Percentiles rank a stretch among this genome's conserved stretches.
phyloP scores from a whole-genome alignment of 1,140 invertebrate species.

The Papilio aristodemus region DNA sequence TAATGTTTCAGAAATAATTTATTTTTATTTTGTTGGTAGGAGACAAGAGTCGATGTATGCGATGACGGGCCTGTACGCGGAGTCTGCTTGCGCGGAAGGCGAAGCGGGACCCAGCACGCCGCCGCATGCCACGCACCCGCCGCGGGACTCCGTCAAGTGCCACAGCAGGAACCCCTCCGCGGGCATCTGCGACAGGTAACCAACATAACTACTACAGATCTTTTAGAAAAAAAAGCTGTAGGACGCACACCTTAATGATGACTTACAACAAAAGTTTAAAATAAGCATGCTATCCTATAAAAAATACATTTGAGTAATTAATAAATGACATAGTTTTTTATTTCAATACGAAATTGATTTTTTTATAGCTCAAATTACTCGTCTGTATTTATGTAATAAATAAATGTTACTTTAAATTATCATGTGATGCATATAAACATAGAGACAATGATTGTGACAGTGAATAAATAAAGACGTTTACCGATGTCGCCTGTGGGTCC shows the following conservation, averaged over 20 bases:
- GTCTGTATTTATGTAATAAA: neutral
- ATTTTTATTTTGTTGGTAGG: constrained; percentile 63
- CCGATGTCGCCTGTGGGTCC: neutral
- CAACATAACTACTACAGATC: too few species aligned
- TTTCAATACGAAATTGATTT: too few species aligned
- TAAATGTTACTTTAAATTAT: neutral
- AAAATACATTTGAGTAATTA: too few species aligned
- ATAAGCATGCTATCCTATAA: too few species aligned
- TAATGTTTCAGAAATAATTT: too few species aligned
- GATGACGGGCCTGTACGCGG: constrained; percentile 91
- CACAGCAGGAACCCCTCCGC: constrained; percentile 89
- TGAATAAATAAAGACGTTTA: constrained; percentile 8
- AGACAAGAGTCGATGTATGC: constrained; percentile 92
- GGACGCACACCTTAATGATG: too few species aligned
- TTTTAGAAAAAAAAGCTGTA: too few species aligned
- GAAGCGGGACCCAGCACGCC: constrained; percentile 64
- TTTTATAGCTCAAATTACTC: too few species aligned
- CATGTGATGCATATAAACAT: constrained; percentile 19
- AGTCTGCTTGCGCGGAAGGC: constrained; percentile 82
- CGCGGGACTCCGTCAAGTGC: constrained; percentile 82
- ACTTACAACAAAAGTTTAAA: too few species aligned
- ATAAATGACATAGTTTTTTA: too few species aligned
- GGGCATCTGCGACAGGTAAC: constrained; percentile 85
- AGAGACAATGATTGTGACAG: neutral
- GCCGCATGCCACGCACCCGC: constrained; percentile 66